phyloP scores from a whole-genome alignment of 2,888 invertebrate species.

The Tinea trinotella region DNA sequence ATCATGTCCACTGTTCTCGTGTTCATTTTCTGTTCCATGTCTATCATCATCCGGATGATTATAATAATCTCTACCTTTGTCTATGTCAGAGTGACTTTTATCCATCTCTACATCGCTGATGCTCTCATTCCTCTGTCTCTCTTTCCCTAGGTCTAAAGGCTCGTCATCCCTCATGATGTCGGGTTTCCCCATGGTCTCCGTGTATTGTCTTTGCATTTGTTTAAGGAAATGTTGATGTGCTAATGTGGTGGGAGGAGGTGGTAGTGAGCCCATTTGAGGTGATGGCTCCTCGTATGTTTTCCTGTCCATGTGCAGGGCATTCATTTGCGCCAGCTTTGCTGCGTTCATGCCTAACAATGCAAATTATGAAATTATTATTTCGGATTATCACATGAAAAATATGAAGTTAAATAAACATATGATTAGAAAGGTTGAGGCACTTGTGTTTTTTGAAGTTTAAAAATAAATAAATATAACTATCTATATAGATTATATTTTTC shows the following conservation, averaged over 20 bases:
- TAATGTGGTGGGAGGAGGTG: conserved; percentile 63
- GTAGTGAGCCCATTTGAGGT: conserved; percentile 66
- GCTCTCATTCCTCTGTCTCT: conserved; percentile 52
- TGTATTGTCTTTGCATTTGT: conserved; percentile 75
- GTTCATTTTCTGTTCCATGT: conserved; percentile 41
- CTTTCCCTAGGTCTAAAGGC: conserved; percentile 70
- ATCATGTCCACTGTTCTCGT: conserved; percentile 49
- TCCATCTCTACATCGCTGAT: conserved; percentile 53
- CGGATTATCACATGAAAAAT: no score
- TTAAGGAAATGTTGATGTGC: conserved; percentile 75
- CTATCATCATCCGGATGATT: conserved; percentile 46
- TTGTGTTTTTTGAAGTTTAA: not conserved
- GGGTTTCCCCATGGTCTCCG: conserved; percentile 68
- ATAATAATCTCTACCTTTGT: conserved; percentile 52
- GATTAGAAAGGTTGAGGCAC: no score
- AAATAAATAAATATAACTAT: not conserved
- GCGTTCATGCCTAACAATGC: conserved; percentile 76
- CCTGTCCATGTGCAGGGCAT: conserved; percentile 70
- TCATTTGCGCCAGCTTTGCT: conserved; percentile 84
- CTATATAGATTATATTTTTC: no score
- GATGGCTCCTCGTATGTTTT: conserved; percentile 73
- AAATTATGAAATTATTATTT: not conserved
- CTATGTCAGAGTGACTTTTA: conserved; percentile 58
- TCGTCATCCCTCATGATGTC: conserved; percentile 72
- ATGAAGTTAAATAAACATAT: no score